These are phyloP conservation scores for Bathynomus jamesi DNA, from an alignment of 1,140 invertebrate genomes.

Conservation along the genomic window DNA sequence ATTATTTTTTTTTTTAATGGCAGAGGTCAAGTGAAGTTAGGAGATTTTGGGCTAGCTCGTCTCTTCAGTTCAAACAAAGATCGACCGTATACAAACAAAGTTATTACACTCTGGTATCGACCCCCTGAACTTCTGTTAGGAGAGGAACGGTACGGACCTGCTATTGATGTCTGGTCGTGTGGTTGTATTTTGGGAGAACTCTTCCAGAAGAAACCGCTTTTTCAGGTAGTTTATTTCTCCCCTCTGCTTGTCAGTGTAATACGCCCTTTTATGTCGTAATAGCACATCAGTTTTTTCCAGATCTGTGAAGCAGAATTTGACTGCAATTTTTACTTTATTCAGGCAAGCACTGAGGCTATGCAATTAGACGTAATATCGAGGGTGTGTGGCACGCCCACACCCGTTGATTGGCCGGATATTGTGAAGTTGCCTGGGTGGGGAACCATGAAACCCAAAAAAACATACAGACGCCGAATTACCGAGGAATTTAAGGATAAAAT, in stretches of 20 bases:
- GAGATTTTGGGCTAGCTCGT: slow-evolving; percentile 95
- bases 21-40: slow-evolving; percentile 98
- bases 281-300: neutral
- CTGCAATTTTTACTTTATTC: neutral
- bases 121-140: slow-evolving; percentile 95
- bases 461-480: slow-evolving; percentile 73
- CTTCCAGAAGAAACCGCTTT: slow-evolving; percentile 91
- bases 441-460: slow-evolving; percentile 83
- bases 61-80: slow-evolving; percentile 90
- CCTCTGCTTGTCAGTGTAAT: neutral
- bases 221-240: slow-evolving; percentile 56
- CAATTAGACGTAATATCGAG: slow-evolving; percentile 92
- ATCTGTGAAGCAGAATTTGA: neutral
- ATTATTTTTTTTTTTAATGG: too few relatives aligned
- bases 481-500: slow-evolving; percentile 85
- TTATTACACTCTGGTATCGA: slow-evolving; percentile 98
- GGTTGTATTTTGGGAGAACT: slow-evolving; percentile 98
- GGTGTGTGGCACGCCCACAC: slow-evolving; percentile 90
- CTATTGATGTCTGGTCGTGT: slow-evolving; percentile 99
- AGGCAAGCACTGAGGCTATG: slow-evolving; percentile 60
- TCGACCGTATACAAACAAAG: slow-evolving; percentile 84
- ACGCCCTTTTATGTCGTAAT: neutral
- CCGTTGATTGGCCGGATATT: slow-evolving; percentile 96
- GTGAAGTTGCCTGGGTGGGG: slow-evolving; percentile 89
- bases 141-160: slow-evolving; percentile 94